Evolutionary conservation across 92 coral and sea anemone genomes (phyloP), one percentile per base, ranked within the genome.

Genomic region (Palythoa grandiflora): DNA sequence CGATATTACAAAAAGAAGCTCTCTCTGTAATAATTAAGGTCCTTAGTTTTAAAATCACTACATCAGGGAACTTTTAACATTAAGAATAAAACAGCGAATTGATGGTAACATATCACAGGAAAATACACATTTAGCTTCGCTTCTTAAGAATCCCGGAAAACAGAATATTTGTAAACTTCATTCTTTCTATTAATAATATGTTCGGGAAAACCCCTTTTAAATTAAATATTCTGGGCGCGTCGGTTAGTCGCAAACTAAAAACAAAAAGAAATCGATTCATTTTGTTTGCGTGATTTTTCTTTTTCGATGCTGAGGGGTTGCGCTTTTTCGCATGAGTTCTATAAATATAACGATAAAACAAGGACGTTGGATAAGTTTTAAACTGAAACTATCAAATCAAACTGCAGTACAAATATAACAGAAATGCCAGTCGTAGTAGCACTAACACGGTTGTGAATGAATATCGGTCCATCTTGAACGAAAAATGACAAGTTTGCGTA

Each of bases 141-240:
- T 73, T 73, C 78, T 16, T 12, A 2, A 75, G 60, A 8, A 53
- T 75, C 17, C 35, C 60, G 79, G 39, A 50, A 75, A 75, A 19
- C 9, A 13, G 35, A 35, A 77, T 12, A 63, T 80, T 38, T 61
- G 21, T 17, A 68, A 80, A 77, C 44, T 44, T 40, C 39, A 65
- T 37, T 47, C 60, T 81, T 63, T 81, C 60, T 81, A 81, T 81
- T 81, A 63, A 81, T 81, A 81, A 81, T 60, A 51, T 19, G 86
- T 66, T 65, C 14, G 86, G 86, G 86, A 81, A 81, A 81, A 81
- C 86, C 86, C 86, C 86, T 81, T 6, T 11, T n/a, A 47, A 20
- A 65, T 81, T 81, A 81, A 65, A 63, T 81, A 81, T 81, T 81
- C 73, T 47, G 86, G 85, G 73, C 16, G 86, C 86, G 83, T 52